Conservation (phyloP, 2,113 vertebrate species). For the Cnemophilus loriae region DNA sequence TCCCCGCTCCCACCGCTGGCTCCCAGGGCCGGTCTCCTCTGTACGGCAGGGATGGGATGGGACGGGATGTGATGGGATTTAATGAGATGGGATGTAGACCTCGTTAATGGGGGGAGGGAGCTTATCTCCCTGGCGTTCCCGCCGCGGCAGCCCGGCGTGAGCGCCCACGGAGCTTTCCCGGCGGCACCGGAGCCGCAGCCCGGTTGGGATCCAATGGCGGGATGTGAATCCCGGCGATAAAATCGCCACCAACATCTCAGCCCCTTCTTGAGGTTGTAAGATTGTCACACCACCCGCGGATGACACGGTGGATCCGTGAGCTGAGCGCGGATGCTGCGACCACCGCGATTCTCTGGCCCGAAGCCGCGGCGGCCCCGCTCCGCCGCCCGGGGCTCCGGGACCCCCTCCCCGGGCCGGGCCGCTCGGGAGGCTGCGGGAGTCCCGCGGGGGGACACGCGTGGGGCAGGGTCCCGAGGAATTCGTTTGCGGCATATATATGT, state of each 20-base stretch:
- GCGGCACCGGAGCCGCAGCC: background rate
- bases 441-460: background rate
- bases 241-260: background rate
- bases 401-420: background rate
- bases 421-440: background rate
- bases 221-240: background rate
- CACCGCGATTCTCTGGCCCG: background rate
- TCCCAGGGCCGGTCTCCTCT: background rate
- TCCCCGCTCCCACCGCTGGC: background rate
- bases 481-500: background rate
- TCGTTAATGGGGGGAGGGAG: fast-evolving
- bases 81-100: background rate
- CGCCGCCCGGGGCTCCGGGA: background rate
- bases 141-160: background rate
- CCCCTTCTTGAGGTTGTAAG: no score
- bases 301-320: background rate
- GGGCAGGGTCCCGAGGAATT: background rate
- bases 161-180: background rate
- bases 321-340: background rate
- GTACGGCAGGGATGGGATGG: background rate
- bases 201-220: fast-evolving
- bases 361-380: background rate
- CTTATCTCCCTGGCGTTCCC: background rate
- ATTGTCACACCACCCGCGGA: no score
- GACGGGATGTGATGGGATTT: background rate